Evolutionary conservation across 64 coral and sea anemone species (phyloP).

Genomic region (Montipora capricornis): DNA sequence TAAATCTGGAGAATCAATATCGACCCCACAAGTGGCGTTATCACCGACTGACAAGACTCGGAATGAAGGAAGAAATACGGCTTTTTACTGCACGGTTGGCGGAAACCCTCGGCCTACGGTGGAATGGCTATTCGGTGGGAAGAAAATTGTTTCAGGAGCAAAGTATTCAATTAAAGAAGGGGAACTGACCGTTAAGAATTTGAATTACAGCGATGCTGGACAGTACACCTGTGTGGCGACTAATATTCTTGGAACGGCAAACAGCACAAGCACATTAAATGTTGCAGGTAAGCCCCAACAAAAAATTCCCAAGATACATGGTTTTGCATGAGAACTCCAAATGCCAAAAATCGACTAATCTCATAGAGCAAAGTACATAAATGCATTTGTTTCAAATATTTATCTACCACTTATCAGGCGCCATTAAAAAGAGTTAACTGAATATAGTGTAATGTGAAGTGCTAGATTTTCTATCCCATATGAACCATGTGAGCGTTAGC

Average conservation of each 20-base stretch:
- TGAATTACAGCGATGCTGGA: conserved; percentile 9
- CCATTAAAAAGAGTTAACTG: too few relatives aligned
- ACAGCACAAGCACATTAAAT: not conserved
- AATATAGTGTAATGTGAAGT: too few relatives aligned
- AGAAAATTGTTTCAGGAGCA: not conserved
- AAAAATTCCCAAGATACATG: too few relatives aligned
- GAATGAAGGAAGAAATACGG: not conserved
- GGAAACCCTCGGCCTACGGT: conserved; percentile 31
- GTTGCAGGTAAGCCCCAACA: not conserved
- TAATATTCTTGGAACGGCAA: conserved; percentile 19
- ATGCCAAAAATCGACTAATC: too few relatives aligned
- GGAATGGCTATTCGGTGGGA: not conserved
- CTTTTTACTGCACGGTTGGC: conserved; percentile 14
- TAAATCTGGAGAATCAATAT: conserved; percentile 22
- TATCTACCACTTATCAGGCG: too few relatives aligned
- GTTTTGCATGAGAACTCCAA: too few relatives aligned
- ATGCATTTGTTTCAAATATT: too few relatives aligned
- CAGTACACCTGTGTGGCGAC: conserved; percentile 10
- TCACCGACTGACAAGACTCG: conserved; percentile 4
- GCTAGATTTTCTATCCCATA: too few relatives aligned
- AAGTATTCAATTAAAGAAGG: not conserved
- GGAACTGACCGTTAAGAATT: not conserved
- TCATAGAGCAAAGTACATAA: too few relatives aligned
- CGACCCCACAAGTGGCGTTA: not conserved
- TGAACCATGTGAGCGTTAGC: too few relatives aligned